Evolutionary conservation across 2,888 invertebrate species (phyloP).

Genomic region (Hydraecia micacea): DNA sequence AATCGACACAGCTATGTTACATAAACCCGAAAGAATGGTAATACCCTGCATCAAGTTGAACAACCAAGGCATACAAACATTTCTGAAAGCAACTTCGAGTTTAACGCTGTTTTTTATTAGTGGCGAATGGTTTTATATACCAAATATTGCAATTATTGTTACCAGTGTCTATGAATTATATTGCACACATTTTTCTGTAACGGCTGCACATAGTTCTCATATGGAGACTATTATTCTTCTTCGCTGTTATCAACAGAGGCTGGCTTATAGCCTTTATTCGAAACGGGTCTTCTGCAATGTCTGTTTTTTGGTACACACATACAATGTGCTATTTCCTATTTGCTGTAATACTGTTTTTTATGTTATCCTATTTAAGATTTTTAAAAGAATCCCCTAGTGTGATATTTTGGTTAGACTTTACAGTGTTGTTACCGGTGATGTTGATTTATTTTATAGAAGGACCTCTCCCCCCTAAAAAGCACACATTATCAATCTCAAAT

Average conservation of each 20-base stretch:
- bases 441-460: background rate
- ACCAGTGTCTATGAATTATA: background rate
- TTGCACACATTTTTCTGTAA: background rate
- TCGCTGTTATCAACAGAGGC: background rate
- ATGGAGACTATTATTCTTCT: background rate
- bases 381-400: background rate
- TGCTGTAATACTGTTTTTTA: slow-evolving; percentile 4
- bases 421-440: background rate
- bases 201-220: background rate
- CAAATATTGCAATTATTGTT: background rate
- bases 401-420: background rate
- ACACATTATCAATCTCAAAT: too few species aligned
- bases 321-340: slow-evolving; percentile 52
- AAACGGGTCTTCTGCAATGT: slow-evolving; percentile 31
- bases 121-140: background rate
- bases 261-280: background rate
- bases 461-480: background rate
- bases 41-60: background rate
- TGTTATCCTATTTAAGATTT: background rate
- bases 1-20: background rate
- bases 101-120: background rate
- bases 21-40: background rate
- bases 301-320: background rate
- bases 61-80: background rate
- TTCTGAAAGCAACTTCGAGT: background rate